phyloP scores from a whole-genome alignment of 2,888 invertebrate genomes.

The Melipona bicolor region DNA sequence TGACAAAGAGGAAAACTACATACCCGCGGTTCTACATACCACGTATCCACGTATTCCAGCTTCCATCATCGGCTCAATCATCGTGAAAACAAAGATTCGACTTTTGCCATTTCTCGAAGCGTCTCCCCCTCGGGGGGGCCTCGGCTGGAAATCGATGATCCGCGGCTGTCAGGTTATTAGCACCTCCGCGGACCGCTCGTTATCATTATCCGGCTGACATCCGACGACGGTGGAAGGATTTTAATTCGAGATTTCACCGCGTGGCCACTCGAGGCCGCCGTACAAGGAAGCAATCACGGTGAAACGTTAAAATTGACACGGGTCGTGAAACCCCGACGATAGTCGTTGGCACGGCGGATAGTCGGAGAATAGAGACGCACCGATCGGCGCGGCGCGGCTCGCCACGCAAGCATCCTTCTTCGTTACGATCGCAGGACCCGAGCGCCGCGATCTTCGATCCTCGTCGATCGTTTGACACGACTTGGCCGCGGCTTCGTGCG shows the following conservation, averaged over 20 bases:
- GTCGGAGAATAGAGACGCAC: conserved; percentile 39
- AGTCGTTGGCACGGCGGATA: conserved; percentile 56
- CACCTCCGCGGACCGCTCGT: conserved; percentile 65
- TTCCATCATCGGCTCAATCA: conserved; percentile 21
- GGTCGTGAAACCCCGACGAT: conserved; percentile 62
- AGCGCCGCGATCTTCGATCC: conserved; percentile 19
- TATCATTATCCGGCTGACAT: conserved; percentile 70
- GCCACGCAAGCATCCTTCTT: conserved; percentile 45
- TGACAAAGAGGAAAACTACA: not conserved
- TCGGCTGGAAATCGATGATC: conserved; percentile 69
- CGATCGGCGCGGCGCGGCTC: not conserved
- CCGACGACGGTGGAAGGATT: conserved; percentile 49
- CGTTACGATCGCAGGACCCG: conserved; percentile 61
- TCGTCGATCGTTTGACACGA: conserved; percentile 38
- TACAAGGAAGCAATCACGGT: conserved; percentile 76
- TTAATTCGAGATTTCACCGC: conserved; percentile 71
- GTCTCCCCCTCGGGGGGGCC: not conserved
- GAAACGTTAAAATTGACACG: conserved; percentile 71
- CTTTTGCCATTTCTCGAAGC: not conserved
- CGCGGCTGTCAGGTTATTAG: conserved; percentile 72
- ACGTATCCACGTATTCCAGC: conserved; percentile 28
- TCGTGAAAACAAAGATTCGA: conserved; percentile 1
- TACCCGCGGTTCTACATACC: conserved; percentile 1
- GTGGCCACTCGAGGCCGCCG: conserved; percentile 53
- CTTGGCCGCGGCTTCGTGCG: not conserved